phyloP scores from a whole-genome alignment of 2,113 vertebrate species.

The Neotragus pygmaeus region DNA sequence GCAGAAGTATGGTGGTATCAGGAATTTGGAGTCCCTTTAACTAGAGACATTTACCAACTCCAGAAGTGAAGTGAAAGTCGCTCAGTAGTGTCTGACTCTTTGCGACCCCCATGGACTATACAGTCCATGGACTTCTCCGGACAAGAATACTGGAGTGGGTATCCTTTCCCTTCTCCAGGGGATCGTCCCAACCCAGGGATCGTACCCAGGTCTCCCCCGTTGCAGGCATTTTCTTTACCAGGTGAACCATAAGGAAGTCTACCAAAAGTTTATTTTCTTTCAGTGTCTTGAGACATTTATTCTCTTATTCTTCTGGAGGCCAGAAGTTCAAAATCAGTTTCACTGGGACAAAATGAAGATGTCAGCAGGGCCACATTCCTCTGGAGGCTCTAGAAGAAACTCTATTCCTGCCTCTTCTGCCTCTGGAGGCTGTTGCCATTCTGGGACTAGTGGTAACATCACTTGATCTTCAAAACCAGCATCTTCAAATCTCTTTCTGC shows the following conservation, averaged over 20 bases:
- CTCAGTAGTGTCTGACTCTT: background rate
- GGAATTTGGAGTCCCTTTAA: background rate
- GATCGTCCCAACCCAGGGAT: background rate
- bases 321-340: background rate
- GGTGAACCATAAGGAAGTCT: background rate
- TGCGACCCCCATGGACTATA: background rate
- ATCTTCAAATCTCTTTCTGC: background rate
- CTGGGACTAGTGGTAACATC: background rate
- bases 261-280: background rate
- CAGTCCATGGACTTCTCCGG: background rate
- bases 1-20: background rate
- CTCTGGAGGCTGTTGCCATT: background rate
- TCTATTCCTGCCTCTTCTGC: background rate
- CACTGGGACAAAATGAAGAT: background rate
- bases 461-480: background rate
- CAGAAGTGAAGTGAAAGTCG: background rate
- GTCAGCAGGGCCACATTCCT: background rate
- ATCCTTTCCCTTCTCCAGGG: background rate
- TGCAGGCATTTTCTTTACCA: background rate
- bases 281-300: background rate
- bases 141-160: background rate
- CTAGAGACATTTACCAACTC: background rate
- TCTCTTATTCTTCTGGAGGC: background rate
- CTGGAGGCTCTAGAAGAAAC: background rate
- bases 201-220: accelerated